Percentiles rank a stretch among this genome's conserved stretches.
Conservation (phyloP, 2,888 invertebrate genomes). For the Hipparchia semele region DNA sequence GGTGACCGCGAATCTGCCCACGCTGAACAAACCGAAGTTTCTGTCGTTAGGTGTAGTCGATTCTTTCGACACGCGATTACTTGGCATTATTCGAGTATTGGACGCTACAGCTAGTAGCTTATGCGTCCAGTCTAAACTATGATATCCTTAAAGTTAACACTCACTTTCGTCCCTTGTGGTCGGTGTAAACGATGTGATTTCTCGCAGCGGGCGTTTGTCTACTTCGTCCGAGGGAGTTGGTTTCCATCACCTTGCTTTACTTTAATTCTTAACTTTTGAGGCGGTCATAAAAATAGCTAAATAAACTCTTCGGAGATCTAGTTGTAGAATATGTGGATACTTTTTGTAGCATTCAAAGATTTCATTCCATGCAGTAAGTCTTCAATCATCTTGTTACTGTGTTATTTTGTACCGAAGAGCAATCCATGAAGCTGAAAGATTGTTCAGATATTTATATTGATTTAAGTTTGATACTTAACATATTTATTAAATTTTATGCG, state of each 20-base stretch:
- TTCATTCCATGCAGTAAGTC: background rate
- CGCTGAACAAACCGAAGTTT: too few relatives aligned
- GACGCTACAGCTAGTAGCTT: too few relatives aligned
- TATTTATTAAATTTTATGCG: too few relatives aligned
- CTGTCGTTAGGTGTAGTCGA: too few relatives aligned
- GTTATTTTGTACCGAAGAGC: background rate
- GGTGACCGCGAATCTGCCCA: too few relatives aligned
- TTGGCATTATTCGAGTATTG: too few relatives aligned
- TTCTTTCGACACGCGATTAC: too few relatives aligned
- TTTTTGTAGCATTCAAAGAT: background rate
- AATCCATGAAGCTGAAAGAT: constrained; percentile 5
- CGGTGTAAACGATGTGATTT: constrained; percentile 80
- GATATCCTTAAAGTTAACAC: constrained; percentile 47
- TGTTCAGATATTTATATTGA: background rate
- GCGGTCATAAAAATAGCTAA: background rate
- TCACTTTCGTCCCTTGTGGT: constrained; percentile 80
- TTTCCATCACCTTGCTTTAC: constrained; percentile 59
- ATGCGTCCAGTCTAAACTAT: background rate
- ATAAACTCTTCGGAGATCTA: background rate
- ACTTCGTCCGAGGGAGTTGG: constrained; percentile 62
- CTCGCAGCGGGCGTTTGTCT: constrained; percentile 70
- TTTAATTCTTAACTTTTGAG: constrained; percentile 8
- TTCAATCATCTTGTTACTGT: background rate
- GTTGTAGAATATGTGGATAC: background rate
- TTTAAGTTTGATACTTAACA: background rate